These are phyloP conservation scores for Oncorhynchus clarkii DNA, from an alignment of 2,113 vertebrate genomes.

Conservation along the genomic window DNA sequence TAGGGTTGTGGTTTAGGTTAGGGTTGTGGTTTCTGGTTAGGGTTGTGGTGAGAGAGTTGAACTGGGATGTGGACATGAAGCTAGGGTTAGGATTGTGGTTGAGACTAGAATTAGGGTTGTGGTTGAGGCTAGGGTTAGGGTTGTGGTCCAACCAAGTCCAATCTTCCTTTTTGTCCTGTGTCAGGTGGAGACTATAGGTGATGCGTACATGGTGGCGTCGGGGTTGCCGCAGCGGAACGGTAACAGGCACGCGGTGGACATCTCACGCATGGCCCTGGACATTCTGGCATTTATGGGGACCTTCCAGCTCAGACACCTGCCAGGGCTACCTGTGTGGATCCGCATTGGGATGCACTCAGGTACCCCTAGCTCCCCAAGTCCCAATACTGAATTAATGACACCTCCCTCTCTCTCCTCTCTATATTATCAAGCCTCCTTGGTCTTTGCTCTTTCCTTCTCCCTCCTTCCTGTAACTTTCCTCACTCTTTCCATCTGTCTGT, in stretches of 20 bases:
- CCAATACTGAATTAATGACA: background rate
- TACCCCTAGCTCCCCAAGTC: slow-evolving; percentile 46
- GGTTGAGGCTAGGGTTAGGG: too few species aligned
- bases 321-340: slow-evolving; percentile 93
- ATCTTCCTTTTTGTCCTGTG: background rate
- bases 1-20: too few species aligned
- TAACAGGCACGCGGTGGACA: slow-evolving; percentile 89
- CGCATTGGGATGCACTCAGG: slow-evolving; percentile 96
- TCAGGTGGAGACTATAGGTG: slow-evolving; percentile 96
- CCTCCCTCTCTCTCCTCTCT: background rate
- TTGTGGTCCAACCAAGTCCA: background rate
- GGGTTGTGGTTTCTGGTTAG: too few species aligned
- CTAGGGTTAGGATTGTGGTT: too few species aligned
- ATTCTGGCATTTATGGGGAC: slow-evolving; percentile 93
- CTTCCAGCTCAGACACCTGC: slow-evolving; percentile 90
- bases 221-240: slow-evolving; percentile 91
- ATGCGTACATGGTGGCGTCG: slow-evolving; percentile 96
- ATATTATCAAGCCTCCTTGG: background rate
- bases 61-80: too few species aligned
- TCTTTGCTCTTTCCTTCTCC: background rate
- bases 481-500: background rate
- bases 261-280: slow-evolving; percentile 94
- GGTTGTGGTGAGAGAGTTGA: too few species aligned
- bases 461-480: background rate
- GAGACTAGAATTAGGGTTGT: too few species aligned